phyloP scores from a whole-genome alignment of 2,113 vertebrate species.

The Rhipidura dahli region DNA sequence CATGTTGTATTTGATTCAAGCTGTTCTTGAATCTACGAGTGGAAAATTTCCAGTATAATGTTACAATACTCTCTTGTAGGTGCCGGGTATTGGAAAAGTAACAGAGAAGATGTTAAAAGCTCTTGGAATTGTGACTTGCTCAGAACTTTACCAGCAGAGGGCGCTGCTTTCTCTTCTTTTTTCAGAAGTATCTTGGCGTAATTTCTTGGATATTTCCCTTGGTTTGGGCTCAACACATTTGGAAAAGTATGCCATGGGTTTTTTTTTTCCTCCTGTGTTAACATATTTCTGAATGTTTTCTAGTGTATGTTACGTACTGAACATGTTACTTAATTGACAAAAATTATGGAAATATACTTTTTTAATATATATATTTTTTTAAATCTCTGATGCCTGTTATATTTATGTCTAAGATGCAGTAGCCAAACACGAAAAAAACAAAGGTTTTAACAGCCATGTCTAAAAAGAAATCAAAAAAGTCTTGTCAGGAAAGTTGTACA shows the following conservation, averaged over 20 bases:
- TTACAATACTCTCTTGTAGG: conserved; percentile 67
- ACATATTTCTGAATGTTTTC: not conserved
- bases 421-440: not conserved
- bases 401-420: not conserved
- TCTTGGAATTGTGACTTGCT: conserved; percentile 85
- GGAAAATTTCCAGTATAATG: not conserved
- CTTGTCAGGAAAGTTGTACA: not conserved
- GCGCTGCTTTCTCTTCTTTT: conserved; percentile 89
- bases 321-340: not conserved
- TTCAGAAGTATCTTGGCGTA: conserved; percentile 87
- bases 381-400: not conserved
- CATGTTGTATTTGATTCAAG: not conserved
- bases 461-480: not conserved
- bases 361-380: not conserved
- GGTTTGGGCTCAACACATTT: conserved; percentile 87
- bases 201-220: conserved; percentile 89
- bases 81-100: conserved; percentile 94
- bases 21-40: not conserved
- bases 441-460: not conserved
- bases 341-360: not conserved
- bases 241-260: conserved; percentile 73
- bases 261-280: not conserved
- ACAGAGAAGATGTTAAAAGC: conserved; percentile 96
- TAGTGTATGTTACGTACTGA: not conserved
- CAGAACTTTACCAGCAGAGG: conserved; percentile 88